A percentile compares a stretch with the other conserved stretches of the same genome.
Evolutionary conservation across 2,888 invertebrate genomes (phyloP).

Genomic region (Rhingia campestris): DNA sequence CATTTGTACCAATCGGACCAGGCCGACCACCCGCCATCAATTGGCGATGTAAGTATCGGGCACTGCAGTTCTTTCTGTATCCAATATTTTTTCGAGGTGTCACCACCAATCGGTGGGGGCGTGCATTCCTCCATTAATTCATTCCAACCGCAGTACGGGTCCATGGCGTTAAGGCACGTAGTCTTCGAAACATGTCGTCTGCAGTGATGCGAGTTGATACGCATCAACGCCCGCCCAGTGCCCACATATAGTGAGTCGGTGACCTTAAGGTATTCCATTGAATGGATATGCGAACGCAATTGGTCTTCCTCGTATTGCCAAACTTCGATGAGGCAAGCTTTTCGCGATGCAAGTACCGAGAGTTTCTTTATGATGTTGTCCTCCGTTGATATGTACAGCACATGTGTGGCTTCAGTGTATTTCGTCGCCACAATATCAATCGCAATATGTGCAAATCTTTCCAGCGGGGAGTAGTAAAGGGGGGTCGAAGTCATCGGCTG

Average conservation of each 20-base stretch:
- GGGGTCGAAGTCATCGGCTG: slow-evolving; percentile 88
- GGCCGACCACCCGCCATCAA: slow-evolving; percentile 93
- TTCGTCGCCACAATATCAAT: slow-evolving; percentile 92
- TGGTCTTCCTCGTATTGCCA: slow-evolving; percentile 88
- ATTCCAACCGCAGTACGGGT: slow-evolving; percentile 98
- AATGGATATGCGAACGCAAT: slow-evolving; percentile 83
- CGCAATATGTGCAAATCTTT: slow-evolving; percentile 90
- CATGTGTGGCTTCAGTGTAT: slow-evolving; percentile 87
- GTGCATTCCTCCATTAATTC: slow-evolving; percentile 89
- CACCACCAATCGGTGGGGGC: slow-evolving; percentile 86
- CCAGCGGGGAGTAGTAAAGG: slow-evolving; percentile 87
- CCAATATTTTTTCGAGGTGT: slow-evolving; percentile 87
- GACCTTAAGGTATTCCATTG: slow-evolving; percentile 91
- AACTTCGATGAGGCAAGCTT: slow-evolving; percentile 92
- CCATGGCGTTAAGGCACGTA: slow-evolving; percentile 92
- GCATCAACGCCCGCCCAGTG: slow-evolving; percentile 87
- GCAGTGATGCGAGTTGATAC: slow-evolving; percentile 91
- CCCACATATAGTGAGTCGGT: slow-evolving; percentile 92
- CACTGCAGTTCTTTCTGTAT: slow-evolving; percentile 87
- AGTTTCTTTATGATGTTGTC: slow-evolving; percentile 91
- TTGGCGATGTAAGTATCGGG: slow-evolving; percentile 87
- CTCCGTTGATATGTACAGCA: slow-evolving; percentile 91
- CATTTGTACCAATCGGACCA: slow-evolving; percentile 94
- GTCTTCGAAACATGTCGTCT: slow-evolving; percentile 87
- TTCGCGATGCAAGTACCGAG: slow-evolving; percentile 87